phyloP scores from a whole-genome alignment of 2,888 invertebrate genomes.

The Corbicula japonica region DNA sequence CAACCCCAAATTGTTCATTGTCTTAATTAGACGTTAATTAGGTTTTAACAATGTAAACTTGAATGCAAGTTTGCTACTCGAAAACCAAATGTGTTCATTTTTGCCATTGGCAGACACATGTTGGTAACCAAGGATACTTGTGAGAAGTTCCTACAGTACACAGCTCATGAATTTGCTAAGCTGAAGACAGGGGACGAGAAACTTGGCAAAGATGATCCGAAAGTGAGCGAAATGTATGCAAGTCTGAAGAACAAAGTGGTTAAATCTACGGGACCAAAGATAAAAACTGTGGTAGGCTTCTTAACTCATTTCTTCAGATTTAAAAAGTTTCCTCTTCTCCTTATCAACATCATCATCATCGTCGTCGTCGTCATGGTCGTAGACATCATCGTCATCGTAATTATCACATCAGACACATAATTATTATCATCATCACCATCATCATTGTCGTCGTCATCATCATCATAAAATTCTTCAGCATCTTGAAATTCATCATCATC shows the following conservation, averaged over 20 bases:
- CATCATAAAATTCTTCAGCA: background rate
- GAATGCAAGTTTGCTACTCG: too few relatives aligned
- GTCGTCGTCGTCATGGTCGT: too few relatives aligned
- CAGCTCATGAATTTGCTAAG: constrained; percentile 59
- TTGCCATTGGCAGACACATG: constrained; percentile 65
- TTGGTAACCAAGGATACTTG: constrained; percentile 44
- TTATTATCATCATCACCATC: background rate
- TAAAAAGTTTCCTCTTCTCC: too few relatives aligned
- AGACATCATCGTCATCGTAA: background rate
- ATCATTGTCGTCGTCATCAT: background rate
- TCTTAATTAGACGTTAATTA: too few relatives aligned
- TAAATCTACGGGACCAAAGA: constrained; percentile 51
- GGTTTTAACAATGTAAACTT: too few relatives aligned
- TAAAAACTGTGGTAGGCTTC: constrained; percentile 48
- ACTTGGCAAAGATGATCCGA: constrained; percentile 40
- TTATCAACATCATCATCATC: too few relatives aligned
- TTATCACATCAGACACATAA: background rate
- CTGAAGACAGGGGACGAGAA: constrained; percentile 52
- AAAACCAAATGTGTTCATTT: too few relatives aligned
- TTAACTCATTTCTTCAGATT: too few relatives aligned
- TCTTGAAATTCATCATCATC: background rate
- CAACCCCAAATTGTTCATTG: too few relatives aligned
- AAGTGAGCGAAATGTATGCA: constrained; percentile 39
- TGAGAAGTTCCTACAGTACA: constrained; percentile 50
- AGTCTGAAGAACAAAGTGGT: constrained; percentile 29